These are phyloP conservation scores for Callorhinus ursinus DNA, from an alignment of 2,113 vertebrate genomes.

Conservation along the genomic window DNA sequence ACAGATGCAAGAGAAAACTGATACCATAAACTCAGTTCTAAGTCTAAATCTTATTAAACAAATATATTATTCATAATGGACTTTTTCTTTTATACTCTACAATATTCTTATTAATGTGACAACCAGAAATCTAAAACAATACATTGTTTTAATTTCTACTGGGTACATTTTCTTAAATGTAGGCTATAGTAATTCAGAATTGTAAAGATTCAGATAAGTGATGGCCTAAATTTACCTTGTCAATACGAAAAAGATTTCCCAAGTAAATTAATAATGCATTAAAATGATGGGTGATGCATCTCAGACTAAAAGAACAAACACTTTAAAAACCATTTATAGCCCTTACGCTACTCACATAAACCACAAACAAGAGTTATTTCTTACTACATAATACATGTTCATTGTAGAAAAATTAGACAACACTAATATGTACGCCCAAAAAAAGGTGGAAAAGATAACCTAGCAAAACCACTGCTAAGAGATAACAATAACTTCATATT, in stretches of 20 bases:
- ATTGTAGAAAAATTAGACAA: neutral
- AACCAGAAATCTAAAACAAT: conserved; percentile 22
- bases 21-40: neutral
- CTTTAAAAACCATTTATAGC: neutral
- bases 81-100: conserved; percentile 21
- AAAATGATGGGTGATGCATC: neutral
- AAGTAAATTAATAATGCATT: conserved; percentile 6
- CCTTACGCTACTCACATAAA: neutral
- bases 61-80: neutral
- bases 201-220: neutral
- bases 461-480: neutral
- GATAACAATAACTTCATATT: neutral
- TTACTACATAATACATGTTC: neutral
- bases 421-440: neutral
- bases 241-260: conserved; percentile 1
- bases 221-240: conserved; percentile 19
- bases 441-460: neutral
- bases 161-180: conserved; percentile 2
- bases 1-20: neutral
- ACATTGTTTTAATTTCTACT: conserved; percentile 8
- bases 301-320: neutral
- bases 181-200: neutral
- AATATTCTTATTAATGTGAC: neutral
- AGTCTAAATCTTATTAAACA: neutral
- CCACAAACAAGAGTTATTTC: neutral